phyloP scores from a whole-genome alignment of 1,140 invertebrate genomes.

The Sitophilus oryzae region DNA sequence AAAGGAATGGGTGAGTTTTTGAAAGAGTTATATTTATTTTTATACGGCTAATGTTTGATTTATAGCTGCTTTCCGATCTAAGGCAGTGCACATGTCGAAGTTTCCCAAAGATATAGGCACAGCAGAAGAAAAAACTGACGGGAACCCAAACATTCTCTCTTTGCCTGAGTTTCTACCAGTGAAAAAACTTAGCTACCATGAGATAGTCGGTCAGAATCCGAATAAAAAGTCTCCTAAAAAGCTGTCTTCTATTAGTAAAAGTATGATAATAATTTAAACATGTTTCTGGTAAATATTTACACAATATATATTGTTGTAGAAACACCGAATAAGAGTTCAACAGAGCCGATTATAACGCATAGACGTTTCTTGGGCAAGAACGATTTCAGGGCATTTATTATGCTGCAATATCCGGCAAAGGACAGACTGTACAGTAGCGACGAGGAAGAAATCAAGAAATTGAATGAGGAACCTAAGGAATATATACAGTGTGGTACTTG shows the following conservation, averaged over 20 bases:
- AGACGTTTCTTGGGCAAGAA: conserved; percentile 50
- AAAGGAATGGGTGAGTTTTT: conserved; percentile 67
- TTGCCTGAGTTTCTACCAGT: conserved; percentile 56
- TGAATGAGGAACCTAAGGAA: conserved; percentile 24
- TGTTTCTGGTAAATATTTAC: not conserved
- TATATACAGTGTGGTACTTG: conserved; percentile 59
- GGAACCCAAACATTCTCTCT: conserved; percentile 59
- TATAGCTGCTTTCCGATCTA: conserved; percentile 54
- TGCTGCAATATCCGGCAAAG: conserved; percentile 47
- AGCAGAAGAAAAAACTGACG: conserved; percentile 61
- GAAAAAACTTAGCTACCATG: conserved; percentile 44
- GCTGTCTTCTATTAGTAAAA: conserved; percentile 5
- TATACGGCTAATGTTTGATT: conserved; percentile 11
- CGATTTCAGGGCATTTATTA: conserved; percentile 58
- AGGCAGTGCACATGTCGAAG: conserved; percentile 62
- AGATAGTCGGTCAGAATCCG: conserved; percentile 50
- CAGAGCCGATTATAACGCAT: conserved; percentile 46
- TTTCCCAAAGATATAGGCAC: conserved; percentile 65
- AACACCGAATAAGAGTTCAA: conserved; percentile 9
- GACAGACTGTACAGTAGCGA: conserved; percentile 25
- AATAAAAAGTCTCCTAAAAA: conserved; percentile 38
- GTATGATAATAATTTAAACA: conserved; percentile 1
- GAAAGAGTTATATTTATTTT: not conserved
- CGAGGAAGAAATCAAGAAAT: conserved; percentile 22
- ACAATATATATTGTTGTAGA: conserved; percentile 23